Percentiles rank a stretch among this genome's conserved stretches.
Conservation (phyloP, 2,797 vertebrate species). For the Anas bernieri region DNA sequence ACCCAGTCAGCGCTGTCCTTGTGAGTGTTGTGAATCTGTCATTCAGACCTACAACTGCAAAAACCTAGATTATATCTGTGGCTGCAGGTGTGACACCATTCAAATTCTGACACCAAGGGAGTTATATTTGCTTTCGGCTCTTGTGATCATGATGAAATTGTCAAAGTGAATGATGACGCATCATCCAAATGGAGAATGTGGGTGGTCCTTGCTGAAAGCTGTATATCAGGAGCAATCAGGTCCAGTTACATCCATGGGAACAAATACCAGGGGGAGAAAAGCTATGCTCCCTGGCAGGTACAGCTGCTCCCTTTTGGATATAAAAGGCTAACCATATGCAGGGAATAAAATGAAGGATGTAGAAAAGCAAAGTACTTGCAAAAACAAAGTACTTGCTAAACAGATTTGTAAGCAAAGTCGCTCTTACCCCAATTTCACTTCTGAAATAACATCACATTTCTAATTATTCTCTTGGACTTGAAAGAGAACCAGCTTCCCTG, state of each 20-base stretch:
- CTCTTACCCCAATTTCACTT: background rate
- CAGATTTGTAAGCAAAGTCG: background rate
- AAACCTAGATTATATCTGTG: background rate
- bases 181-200: background rate
- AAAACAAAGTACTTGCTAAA: background rate
- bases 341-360: background rate
- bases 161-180: background rate
- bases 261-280: background rate
- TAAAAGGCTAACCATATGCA: background rate
- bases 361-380: background rate
- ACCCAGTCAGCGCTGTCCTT: background rate
- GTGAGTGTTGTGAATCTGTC: background rate
- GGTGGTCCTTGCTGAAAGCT: background rate
- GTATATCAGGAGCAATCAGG: background rate
- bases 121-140: constrained; percentile 8
- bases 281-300: background rate
- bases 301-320: background rate
- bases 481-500: background rate
- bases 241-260: background rate
- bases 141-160: background rate
- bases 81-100: background rate
- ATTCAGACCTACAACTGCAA: constrained; percentile 15
- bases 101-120: background rate
- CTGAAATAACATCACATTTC: background rate
- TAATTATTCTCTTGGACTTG: background rate